These are phyloP conservation scores for Pecten maximus DNA, from an alignment of 2,888 invertebrate genomes.

Conservation along the genomic window DNA sequence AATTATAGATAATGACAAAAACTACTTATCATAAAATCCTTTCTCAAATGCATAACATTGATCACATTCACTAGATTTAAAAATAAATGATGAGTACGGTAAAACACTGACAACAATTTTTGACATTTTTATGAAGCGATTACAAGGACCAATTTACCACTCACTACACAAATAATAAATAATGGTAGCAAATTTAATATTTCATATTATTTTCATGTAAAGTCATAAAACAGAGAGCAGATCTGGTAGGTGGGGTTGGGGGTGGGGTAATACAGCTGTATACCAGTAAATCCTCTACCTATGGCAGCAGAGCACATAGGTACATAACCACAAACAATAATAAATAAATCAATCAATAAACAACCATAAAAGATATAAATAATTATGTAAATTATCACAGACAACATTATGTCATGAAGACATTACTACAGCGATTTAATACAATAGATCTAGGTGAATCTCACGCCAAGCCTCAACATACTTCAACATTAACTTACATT, in stretches of 20 bases:
- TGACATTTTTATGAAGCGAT: too few species aligned
- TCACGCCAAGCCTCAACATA: background rate
- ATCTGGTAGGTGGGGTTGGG: background rate
- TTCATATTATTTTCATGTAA: too few species aligned
- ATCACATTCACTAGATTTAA: too few species aligned
- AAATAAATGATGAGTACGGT: too few species aligned
- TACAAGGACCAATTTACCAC: too few species aligned
- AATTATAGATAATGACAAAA: too few species aligned
- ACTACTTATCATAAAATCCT: too few species aligned
- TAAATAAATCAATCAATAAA: background rate
- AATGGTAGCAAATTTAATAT: too few species aligned
- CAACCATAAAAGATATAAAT: background rate
- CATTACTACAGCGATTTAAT: background rate
- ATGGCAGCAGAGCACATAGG: background rate
- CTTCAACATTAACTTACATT: background rate
- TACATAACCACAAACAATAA: background rate
- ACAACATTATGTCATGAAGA: constrained; percentile 16
- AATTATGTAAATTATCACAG: background rate
- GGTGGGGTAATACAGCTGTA: background rate
- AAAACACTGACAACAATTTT: too few species aligned
- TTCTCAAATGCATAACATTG: too few species aligned
- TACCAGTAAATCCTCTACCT: background rate
- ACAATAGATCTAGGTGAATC: background rate
- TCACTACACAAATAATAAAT: too few species aligned
- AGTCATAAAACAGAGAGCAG: background rate